Evolutionary conservation across 2,888 invertebrate species (phyloP).

Genomic region (Myathropa florea): DNA sequence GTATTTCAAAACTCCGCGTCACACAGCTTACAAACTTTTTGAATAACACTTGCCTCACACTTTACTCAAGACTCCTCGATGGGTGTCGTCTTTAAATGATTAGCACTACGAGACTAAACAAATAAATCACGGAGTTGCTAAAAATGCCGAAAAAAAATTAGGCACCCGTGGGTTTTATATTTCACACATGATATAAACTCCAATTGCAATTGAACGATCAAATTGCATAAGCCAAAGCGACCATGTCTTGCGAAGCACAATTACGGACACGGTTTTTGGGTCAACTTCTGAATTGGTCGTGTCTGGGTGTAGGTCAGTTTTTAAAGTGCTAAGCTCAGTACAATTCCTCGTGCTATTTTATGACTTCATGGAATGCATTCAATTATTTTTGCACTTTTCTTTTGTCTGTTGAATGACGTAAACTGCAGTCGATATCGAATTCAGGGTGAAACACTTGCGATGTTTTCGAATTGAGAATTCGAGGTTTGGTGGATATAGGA

Average conservation of each 20-base stretch:
- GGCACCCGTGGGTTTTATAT: no score
- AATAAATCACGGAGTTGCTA: neutral
- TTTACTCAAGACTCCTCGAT: neutral
- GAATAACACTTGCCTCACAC: neutral
- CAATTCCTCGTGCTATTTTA: neutral
- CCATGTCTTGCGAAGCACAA: neutral
- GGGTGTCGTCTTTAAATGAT: neutral
- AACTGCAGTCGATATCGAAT: no score
- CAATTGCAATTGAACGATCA: neutral
- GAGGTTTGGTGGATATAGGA: no score
- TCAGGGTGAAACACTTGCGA: no score
- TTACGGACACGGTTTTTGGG: neutral
- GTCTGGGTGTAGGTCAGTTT: neutral
- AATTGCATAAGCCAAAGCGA: neutral
- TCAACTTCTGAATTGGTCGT: neutral
- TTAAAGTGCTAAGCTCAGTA: neutral
- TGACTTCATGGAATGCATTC: neutral
- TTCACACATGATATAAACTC: no score
- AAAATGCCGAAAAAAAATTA: neutral
- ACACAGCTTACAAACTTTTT: neutral
- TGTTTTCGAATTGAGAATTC: no score
- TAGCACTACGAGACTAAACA: neutral
- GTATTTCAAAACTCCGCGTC: no score
- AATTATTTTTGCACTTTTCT: no score
- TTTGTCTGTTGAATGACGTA: no score